Evolutionary conservation across 2,113 vertebrate genomes (phyloP).

Genomic region (Brachirus orientalis): DNA sequence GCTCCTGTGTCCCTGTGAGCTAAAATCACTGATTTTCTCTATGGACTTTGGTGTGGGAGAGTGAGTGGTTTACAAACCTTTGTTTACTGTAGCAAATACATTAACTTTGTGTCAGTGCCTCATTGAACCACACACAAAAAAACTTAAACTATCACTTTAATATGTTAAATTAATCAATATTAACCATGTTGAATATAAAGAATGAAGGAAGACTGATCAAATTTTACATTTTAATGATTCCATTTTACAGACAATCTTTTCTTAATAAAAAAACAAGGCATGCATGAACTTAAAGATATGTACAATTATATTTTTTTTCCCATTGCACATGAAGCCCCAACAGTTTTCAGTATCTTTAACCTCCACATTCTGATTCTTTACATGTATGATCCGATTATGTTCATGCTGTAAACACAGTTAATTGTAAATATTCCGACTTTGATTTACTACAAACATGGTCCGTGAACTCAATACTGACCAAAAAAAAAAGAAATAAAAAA

Average conservation of each 20-base stretch:
- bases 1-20: no score
- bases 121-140: no score
- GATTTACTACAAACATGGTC: neutral
- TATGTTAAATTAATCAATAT: neutral
- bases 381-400: neutral
- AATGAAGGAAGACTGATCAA: no score
- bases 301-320: neutral
- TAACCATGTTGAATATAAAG: no score
- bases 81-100: no score
- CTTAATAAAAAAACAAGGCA: constrained; percentile 30
- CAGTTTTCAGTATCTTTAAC: neutral
- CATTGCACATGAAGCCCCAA: neutral
- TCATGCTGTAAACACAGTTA: neutral
- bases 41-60: no score
- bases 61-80: no score
- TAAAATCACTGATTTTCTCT: no score
- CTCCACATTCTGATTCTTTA: no score
- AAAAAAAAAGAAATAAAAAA: no score
- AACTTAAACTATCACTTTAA: no score
- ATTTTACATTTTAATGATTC: constrained; percentile 59
- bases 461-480: constrained; percentile 7
- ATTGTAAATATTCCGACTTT: neutral
- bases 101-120: no score
- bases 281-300: constrained; percentile 52
- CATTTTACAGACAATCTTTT: constrained; percentile 35